A percentile compares a stretch with the other conserved stretches of the same genome.
Evolutionary conservation across 2,797 vertebrate species (phyloP).

Genomic region (Tamandua tetradactyla): DNA sequence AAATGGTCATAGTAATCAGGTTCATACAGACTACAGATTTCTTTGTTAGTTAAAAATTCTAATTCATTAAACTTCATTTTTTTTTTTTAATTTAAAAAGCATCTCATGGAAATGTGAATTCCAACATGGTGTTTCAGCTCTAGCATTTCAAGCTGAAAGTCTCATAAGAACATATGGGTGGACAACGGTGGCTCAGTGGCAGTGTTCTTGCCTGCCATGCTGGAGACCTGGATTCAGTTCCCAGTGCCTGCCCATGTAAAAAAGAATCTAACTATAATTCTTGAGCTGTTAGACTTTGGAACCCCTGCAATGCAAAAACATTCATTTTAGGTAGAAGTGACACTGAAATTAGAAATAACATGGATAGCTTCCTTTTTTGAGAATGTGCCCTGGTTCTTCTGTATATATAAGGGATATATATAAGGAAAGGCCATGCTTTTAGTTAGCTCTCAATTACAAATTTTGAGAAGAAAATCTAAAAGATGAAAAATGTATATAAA

Average conservation of each 20-base stretch:
- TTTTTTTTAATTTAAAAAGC: not conserved
- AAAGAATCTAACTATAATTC: not conserved
- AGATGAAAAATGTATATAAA: not conserved
- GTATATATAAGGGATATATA: no score
- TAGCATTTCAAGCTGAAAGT: not conserved
- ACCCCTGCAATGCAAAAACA: not conserved
- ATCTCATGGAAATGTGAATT: not conserved
- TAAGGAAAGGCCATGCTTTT: not conserved
- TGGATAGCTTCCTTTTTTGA: not conserved
- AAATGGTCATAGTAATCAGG: not conserved
- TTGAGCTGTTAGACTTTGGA: not conserved
- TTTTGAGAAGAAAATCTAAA: not conserved
- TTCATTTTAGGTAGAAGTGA: not conserved
- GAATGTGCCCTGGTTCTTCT: not conserved
- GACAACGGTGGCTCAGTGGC: no score
- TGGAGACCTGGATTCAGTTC: no score
- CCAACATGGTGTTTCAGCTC: not conserved
- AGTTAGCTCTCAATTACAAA: not conserved
- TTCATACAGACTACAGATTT: not conserved
- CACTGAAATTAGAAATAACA: not conserved
- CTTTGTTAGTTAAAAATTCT: conserved; percentile 41
- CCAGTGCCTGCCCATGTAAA: no score
- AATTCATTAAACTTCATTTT: not conserved
- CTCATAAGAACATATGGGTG: no score
- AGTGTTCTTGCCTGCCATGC: no score